Conservation (phyloP, 2,113 vertebrate genomes). For the Falcunculus frontatus region DNA sequence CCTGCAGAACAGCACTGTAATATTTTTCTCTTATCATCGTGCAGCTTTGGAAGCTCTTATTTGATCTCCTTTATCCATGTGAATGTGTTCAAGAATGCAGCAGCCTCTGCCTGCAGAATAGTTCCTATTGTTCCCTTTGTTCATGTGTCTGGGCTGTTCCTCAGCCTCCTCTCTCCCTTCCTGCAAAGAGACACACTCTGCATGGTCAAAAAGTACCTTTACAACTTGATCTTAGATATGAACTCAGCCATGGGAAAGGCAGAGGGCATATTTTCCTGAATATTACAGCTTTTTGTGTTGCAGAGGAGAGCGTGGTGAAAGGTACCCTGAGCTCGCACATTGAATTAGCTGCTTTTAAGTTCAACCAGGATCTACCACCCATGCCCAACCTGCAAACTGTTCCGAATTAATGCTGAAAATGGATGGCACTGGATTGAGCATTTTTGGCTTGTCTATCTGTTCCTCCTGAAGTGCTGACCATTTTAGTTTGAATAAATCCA, state of each 20-base stretch:
- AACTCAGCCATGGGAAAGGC: background rate
- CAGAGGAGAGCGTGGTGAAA: background rate
- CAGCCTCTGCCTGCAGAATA: constrained; percentile 26
- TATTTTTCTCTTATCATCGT: constrained; percentile 7
- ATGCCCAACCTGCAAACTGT: background rate
- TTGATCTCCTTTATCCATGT: constrained; percentile 31
- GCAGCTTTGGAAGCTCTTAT: constrained; percentile 7
- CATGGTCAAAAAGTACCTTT: background rate
- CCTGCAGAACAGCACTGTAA: background rate
- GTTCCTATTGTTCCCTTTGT: constrained; percentile 29
- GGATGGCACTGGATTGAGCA: background rate
- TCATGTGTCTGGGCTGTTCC: background rate
- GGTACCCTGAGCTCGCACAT: background rate
- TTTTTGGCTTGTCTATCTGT: background rate
- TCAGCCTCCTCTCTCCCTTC: constrained; percentile 1
- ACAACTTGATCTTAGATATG: background rate
- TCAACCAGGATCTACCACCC: background rate
- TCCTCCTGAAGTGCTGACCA: background rate
- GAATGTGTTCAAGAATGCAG: background rate
- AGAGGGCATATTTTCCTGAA: background rate
- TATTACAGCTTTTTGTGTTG: background rate
- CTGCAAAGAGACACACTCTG: background rate
- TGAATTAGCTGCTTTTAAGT: background rate
- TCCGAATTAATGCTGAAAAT: background rate
- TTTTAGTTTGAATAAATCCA: background rate